A percentile compares a stretch with the other conserved stretches of the same genome.
Evolutionary conservation across 2,797 vertebrate genomes (phyloP).

Genomic region (Gymnoscopelus microlampas): DNA sequence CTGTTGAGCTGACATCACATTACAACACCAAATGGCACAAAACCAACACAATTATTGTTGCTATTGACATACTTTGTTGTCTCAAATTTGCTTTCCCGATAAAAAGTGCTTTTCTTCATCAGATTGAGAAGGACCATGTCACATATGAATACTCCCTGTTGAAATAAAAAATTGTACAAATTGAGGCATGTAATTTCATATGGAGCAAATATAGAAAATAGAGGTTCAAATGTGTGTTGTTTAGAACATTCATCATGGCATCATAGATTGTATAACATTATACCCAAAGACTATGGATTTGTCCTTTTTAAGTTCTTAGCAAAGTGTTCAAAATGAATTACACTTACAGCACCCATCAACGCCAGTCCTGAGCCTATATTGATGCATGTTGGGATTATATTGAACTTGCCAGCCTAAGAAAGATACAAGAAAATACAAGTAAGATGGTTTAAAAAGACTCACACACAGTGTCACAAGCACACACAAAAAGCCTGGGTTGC

Average conservation of each 20-base stretch:
- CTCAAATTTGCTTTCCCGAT: constrained; percentile 89
- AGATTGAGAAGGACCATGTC: constrained; percentile 90
- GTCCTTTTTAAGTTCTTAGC: neutral
- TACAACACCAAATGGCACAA: neutral
- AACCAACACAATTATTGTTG: neutral
- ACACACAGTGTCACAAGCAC: neutral
- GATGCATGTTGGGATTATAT: constrained; percentile 88
- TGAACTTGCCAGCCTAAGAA: constrained; percentile 90
- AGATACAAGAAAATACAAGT: neutral
- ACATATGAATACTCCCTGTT: constrained; percentile 90
- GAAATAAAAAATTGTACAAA: neutral
- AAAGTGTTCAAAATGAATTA: neutral
- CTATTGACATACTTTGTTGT: constrained; percentile 75
- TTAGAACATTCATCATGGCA: neutral
- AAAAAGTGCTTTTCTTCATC: constrained; percentile 86
- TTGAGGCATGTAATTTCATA: neutral
- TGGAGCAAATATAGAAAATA: neutral
- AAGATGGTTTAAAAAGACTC: neutral
- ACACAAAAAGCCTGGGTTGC: no score
- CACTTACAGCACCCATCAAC: constrained; percentile 91
- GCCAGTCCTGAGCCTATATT: constrained; percentile 89
- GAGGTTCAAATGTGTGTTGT: neutral
- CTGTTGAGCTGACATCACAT: neutral
- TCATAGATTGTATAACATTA: neutral
- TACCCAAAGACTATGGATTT: neutral